These are phyloP conservation scores for Caenorhabditis sinica DNA, from an alignment of 2,888 invertebrate species.

Conservation along the genomic window DNA sequence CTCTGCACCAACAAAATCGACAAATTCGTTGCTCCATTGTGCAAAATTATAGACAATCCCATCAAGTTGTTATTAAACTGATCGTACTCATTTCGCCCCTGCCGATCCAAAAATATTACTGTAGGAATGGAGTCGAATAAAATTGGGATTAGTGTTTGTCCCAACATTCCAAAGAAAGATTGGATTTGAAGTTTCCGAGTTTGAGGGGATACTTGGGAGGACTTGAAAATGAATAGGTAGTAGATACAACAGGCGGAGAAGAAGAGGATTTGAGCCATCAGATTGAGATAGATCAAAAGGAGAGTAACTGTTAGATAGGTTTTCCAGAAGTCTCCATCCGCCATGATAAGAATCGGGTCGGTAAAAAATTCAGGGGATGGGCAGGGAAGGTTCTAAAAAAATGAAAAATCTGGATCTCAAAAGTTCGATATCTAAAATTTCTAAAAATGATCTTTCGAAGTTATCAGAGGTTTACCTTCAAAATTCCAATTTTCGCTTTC, in stretches of 20 bases:
- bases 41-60: not conserved
- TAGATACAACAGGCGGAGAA: slow-evolving; percentile 3
- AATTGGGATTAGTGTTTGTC: not conserved
- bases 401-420: not conserved
- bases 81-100: not conserved
- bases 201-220: not conserved
- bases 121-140: not conserved
- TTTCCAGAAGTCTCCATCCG: not conserved
- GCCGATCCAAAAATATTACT: not conserved
- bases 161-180: not conserved
- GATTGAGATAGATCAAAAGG: not conserved
- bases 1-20: not conserved
- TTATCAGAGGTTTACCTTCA: not conserved
- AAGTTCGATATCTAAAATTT: not conserved
- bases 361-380: slow-evolving; percentile 5
- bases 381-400: not conserved
- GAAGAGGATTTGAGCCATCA: not conserved
- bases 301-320: not conserved
- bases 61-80: not conserved
- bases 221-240: not conserved
- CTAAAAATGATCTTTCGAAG: not conserved
- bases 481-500: too few species aligned
- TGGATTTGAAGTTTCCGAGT: slow-evolving; percentile 5
- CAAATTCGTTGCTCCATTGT: not conserved
- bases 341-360: not conserved